phyloP scores from a whole-genome alignment of 37 sponge, comb jelly and placozoan species.

The Geodia barretti region DNA sequence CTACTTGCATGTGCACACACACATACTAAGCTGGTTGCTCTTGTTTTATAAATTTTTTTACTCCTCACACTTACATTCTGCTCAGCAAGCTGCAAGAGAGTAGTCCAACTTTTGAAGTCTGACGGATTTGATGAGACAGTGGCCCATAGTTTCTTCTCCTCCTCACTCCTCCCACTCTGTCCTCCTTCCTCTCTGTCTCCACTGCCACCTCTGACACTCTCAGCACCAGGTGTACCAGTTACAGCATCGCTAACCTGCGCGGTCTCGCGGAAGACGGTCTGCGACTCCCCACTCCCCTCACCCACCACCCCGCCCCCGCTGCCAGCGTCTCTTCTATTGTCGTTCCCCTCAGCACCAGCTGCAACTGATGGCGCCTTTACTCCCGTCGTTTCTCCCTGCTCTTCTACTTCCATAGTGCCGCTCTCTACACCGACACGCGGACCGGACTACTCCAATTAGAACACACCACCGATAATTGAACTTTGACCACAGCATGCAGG shows the following conservation, averaged over 20 bases:
- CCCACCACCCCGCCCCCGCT: background rate
- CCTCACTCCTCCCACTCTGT: conserved; percentile 19
- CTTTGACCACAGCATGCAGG: too few relatives aligned
- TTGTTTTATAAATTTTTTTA: background rate
- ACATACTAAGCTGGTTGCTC: too few relatives aligned
- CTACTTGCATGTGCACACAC: too few relatives aligned
- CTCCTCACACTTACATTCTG: conserved; percentile 53
- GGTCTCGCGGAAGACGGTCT: too few relatives aligned
- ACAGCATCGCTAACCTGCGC: background rate
- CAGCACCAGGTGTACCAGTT: background rate
- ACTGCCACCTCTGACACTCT: background rate
- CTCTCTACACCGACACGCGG: too few relatives aligned
- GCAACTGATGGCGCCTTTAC: background rate
- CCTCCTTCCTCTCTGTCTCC: background rate
- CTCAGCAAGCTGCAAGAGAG: conserved; percentile 80
- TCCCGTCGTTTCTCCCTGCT: background rate
- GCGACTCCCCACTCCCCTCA: background rate
- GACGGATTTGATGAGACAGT: conserved; percentile 71
- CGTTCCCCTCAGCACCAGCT: background rate
- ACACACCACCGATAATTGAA: too few relatives aligned
- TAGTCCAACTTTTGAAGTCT: conserved; percentile 87
- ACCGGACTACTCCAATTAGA: too few relatives aligned
- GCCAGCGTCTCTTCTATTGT: background rate
- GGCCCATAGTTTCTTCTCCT: conserved; percentile 74
- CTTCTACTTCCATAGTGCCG: too few relatives aligned